These are phyloP conservation scores for Ectropis grisescens DNA, from an alignment of 1,140 invertebrate genomes.

Conservation along the genomic window DNA sequence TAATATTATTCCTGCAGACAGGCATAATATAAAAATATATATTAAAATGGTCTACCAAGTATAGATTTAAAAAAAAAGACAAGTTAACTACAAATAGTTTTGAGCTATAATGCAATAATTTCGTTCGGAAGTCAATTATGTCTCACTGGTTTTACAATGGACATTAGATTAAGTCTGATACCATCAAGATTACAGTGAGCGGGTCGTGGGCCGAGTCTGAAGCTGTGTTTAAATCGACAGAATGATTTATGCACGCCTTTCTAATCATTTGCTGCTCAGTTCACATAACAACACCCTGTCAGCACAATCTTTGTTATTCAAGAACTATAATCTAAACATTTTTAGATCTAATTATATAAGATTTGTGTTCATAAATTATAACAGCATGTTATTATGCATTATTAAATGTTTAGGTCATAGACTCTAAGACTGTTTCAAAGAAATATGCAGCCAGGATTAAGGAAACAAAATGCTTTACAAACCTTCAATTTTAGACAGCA, in stretches of 20 bases:
- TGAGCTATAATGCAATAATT: slow-evolving; percentile 22
- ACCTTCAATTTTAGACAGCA: too few species aligned
- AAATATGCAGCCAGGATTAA: too few species aligned
- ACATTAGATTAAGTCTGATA: slow-evolving; percentile 28
- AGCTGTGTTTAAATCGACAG: slow-evolving; percentile 16
- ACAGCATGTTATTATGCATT: too few species aligned
- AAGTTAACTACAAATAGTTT: neutral
- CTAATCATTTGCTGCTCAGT: slow-evolving; percentile 45
- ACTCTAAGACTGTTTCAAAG: too few species aligned
- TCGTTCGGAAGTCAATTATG: slow-evolving; percentile 19
- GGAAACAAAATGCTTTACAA: too few species aligned
- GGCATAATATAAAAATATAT: neutral
- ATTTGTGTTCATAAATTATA: neutral
- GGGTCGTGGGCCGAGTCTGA: slow-evolving; percentile 39
- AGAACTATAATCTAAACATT: too few species aligned
- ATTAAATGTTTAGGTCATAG: neutral
- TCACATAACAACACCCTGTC: too few species aligned
- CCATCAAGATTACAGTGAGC: slow-evolving; percentile 59
- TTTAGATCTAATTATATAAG: neutral
- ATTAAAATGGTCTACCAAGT: too few species aligned
- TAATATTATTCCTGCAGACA: too few species aligned
- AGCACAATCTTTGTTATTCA: too few species aligned
- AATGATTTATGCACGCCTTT: slow-evolving; percentile 43
- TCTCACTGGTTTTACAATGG: slow-evolving; percentile 55
- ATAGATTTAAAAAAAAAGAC: too few species aligned